Percentiles rank a stretch among this genome's conserved stretches.
phyloP scores from a whole-genome alignment of 1,140 invertebrate genomes.

The Microvelia longipes region DNA sequence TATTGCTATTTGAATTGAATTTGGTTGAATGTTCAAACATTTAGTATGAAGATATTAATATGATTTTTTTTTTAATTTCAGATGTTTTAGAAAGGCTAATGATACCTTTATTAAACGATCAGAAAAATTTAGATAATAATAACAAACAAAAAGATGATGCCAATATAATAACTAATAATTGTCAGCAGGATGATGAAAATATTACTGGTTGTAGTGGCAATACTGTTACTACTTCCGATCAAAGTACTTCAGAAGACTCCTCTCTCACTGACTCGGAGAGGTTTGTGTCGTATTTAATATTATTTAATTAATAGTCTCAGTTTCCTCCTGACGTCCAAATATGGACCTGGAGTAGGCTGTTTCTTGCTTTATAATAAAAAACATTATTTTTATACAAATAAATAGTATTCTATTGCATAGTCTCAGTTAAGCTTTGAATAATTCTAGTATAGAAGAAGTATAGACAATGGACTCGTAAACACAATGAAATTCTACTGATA shows the following conservation, averaged over 20 bases:
- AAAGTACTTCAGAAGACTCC: slow-evolving; percentile 62
- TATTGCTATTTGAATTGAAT: too few relatives aligned
- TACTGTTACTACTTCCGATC: slow-evolving; percentile 30
- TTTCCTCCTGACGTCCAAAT: too few relatives aligned
- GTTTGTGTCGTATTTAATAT: slow-evolving; percentile 11
- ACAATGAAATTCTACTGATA: too few relatives aligned
- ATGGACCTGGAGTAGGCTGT: neutral
- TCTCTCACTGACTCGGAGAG: slow-evolving; percentile 58
- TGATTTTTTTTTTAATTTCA: neutral
- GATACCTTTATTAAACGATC: neutral
- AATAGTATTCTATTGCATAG: neutral
- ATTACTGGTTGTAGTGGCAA: slow-evolving; percentile 3
- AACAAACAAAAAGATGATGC: neutral
- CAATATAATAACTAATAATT: neutral
- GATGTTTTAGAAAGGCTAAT: neutral
- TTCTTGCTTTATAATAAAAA: neutral
- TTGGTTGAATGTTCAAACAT: too few relatives aligned
- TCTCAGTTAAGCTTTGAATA: neutral
- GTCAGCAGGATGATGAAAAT: slow-evolving; percentile 7
- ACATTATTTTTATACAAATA: too few relatives aligned
- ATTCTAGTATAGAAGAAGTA: neutral
- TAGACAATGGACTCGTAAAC: neutral
- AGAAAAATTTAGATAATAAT: neutral
- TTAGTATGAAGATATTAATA: too few relatives aligned
- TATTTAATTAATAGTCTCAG: neutral